Evolutionary conservation across 2,113 vertebrate species (phyloP), one percentile per base, ranked within the genome.

Genomic region (Acrocephalus arundinaceus): DNA sequence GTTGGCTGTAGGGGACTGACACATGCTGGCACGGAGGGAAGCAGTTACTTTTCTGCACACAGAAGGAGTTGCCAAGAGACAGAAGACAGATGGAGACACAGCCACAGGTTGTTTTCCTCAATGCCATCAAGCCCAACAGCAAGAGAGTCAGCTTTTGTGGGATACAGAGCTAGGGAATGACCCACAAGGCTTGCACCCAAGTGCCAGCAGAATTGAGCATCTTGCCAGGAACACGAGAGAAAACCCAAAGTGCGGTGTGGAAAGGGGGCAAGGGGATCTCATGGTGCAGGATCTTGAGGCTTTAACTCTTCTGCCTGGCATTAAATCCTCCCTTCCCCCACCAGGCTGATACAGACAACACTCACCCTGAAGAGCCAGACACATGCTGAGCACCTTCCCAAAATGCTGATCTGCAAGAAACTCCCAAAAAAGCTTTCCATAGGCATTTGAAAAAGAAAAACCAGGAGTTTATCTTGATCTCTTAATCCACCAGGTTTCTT

Each of bases 401-500:
- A 84, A 85, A 43, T 55, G 66, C 70, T 85, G 78, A 89, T 68
- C 62, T 75, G 18, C 7, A 2, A 91, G 87, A 89, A 89, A 62
- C 41, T 81, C 82, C 61, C 24, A 12, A 66, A 89, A 77, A 70
- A 62, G 48, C 41, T 91, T 91, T 94, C 82, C 45, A 87, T 33
- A 57, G 74, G 70, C 45, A 66, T 80, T 93, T 82, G 86, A 43
- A 75, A 86, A 76, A 95, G 74, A 87, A 93, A 74, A 84, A 1
- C 19, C 46, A 48, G 51, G 71, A 94, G 52, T 96, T 96, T 96
- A 83, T 93, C 95, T 95, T 91, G 88, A 96, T 96, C 93, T 94
- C 94, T 97, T 96, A 97, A 97, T 97, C 93, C 94, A 94, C 51
- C 86, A 76, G 72, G 25, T 71, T 89, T 91, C 89, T 95, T 73